Conservation (phyloP, 2,113 vertebrate species). For the Alaudala cheleensis region DNA sequence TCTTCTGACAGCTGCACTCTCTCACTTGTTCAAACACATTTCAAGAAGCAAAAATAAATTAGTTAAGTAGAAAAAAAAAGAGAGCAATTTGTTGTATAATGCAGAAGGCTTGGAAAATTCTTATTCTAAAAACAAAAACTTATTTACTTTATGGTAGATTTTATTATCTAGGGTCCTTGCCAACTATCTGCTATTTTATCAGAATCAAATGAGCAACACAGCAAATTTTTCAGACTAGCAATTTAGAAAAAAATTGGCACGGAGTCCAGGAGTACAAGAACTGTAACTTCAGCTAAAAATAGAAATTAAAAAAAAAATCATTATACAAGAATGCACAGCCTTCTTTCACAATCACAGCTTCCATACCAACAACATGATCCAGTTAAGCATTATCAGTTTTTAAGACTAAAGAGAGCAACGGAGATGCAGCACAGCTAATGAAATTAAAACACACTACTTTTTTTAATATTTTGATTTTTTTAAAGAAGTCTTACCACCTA, state of each 20-base stretch:
- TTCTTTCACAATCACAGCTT: constrained; percentile 4
- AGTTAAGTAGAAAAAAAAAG: constrained; percentile 57
- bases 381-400: background rate
- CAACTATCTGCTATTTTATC: constrained; percentile 7
- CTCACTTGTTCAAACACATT: constrained; percentile 79
- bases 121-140: constrained; percentile 16
- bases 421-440: background rate
- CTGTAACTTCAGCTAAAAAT: constrained; percentile 28
- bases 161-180: background rate
- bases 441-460: background rate
- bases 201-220: background rate
- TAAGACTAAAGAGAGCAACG: background rate
- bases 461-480: background rate
- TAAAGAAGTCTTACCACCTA: background rate
- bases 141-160: background rate
- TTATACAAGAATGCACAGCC: background rate
- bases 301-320: background rate
- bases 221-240: background rate
- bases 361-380: background rate
- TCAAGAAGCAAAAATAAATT: constrained; percentile 77
- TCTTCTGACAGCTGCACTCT: constrained; percentile 79
- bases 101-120: constrained; percentile 17
- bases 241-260: background rate
- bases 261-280: background rate
- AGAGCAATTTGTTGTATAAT: constrained; percentile 53